Evolutionary conservation across 2,888 invertebrate species (phyloP).

Genomic region (Neoascia interrupta): DNA sequence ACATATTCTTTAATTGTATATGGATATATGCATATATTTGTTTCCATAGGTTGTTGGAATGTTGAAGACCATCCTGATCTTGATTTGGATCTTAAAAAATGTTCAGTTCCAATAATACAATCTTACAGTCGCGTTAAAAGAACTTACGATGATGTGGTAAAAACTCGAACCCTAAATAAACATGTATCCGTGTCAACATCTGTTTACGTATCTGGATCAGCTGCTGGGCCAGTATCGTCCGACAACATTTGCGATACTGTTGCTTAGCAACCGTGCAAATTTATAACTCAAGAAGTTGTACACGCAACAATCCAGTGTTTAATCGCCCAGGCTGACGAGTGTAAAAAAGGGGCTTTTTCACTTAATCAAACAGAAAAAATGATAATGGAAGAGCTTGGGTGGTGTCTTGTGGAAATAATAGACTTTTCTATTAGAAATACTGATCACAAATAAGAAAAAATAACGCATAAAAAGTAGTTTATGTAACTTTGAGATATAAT

Average conservation of each 20-base stretch:
- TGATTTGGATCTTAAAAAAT: constrained; percentile 76
- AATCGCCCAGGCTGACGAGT: constrained; percentile 94
- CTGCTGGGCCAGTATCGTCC: constrained; percentile 10
- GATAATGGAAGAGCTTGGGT: constrained; percentile 96
- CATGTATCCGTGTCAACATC: constrained; percentile 1
- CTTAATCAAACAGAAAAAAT: constrained; percentile 83
- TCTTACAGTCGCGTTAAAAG: constrained; percentile 33
- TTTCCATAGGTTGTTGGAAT: constrained; percentile 94
- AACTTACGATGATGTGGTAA: constrained; percentile 31
- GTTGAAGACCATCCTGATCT: constrained; percentile 88
- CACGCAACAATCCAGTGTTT: constrained; percentile 98
- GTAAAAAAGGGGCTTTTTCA: constrained; percentile 87
- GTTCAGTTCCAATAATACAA: constrained; percentile 1
- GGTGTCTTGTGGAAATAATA: constrained; percentile 96
- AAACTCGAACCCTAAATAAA: constrained; percentile 4
- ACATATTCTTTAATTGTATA: too few species aligned
- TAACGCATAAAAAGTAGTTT: too few species aligned
- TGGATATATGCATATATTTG: too few species aligned
- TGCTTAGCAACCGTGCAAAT: constrained; percentile 89
- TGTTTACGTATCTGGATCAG: constrained; percentile 13
- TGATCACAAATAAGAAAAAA: constrained; percentile 72
- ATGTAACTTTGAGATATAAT: too few species aligned
- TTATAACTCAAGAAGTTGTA: constrained; percentile 95
- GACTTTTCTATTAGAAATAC: constrained; percentile 82
- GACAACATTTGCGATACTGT: constrained; percentile 74